Conservation (phyloP, 2,113 vertebrate genomes). For the Centropus bengalensis region DNA sequence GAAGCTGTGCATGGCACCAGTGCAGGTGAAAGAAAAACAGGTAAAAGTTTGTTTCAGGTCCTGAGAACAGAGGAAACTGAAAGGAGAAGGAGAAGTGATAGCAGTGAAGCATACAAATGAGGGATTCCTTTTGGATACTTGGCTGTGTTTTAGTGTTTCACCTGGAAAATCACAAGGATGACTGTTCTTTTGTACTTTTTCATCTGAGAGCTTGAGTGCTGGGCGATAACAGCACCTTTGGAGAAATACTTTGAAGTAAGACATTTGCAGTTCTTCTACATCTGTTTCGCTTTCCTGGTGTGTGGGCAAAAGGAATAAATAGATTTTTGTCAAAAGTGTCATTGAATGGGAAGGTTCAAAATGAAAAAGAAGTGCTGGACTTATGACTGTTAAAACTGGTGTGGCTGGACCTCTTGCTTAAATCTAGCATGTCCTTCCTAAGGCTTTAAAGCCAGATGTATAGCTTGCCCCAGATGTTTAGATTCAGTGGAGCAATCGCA, state of each 20-base stretch:
- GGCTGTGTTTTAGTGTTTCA: background rate
- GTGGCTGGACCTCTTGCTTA: constrained; percentile 11
- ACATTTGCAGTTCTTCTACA: background rate
- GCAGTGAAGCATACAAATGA: background rate
- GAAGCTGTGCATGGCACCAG: fast-evolving
- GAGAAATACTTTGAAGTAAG: background rate
- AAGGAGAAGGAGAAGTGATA: background rate
- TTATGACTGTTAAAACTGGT: constrained; percentile 28
- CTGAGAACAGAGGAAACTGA: background rate
- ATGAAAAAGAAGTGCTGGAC: background rate
- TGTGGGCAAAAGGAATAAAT: background rate
- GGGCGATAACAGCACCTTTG: background rate
- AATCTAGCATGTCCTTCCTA: constrained; percentile 19
- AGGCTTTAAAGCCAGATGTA: constrained; percentile 11
- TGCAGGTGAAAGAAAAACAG: background rate
- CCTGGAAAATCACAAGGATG: background rate
- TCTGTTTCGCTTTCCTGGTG: background rate
- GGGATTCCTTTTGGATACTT: fast-evolving
- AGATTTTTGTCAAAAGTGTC: background rate
- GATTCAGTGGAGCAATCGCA: background rate
- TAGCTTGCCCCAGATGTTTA: constrained; percentile 57
- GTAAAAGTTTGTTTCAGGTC: background rate
- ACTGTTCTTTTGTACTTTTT: background rate
- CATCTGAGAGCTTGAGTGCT: background rate
- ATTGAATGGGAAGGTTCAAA: background rate